Conservation (phyloP, 2,797 vertebrate species). For the Mergus octosetaceus region DNA sequence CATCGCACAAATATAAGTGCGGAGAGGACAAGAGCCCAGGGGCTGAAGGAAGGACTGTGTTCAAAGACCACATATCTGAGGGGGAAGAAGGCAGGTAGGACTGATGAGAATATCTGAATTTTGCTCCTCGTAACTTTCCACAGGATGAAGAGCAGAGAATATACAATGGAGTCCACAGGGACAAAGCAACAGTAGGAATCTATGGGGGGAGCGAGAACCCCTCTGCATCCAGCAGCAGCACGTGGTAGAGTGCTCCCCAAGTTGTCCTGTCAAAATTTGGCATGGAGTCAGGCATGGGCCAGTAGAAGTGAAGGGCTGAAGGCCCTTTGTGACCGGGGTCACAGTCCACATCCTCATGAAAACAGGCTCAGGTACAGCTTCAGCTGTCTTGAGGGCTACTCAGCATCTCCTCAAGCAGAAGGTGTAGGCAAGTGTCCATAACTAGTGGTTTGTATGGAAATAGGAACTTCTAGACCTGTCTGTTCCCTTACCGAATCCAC, state of each 20-base stretch:
- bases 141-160: not conserved
- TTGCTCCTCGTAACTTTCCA: not conserved
- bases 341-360: not conserved
- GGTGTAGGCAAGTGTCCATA: not conserved
- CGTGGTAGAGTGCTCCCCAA: fast-evolving
- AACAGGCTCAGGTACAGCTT: not conserved
- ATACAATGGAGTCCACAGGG: not conserved
- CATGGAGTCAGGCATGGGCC: not conserved
- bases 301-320: not conserved
- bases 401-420: not conserved
- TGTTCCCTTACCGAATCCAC: not conserved
- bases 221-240: not conserved
- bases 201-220: not conserved
- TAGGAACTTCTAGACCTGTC: not conserved
- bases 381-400: not conserved
- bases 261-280: fast-evolving
- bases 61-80: not conserved
- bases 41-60: not conserved
- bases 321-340: not conserved
- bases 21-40: not conserved
- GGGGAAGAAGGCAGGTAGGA: not conserved
- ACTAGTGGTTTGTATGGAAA: not conserved
- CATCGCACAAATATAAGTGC: fast-evolving
- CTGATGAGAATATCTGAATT: not conserved
- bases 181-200: not conserved